phyloP scores from a whole-genome alignment of 2,113 vertebrate species.

The Mormoops blainvillei region DNA sequence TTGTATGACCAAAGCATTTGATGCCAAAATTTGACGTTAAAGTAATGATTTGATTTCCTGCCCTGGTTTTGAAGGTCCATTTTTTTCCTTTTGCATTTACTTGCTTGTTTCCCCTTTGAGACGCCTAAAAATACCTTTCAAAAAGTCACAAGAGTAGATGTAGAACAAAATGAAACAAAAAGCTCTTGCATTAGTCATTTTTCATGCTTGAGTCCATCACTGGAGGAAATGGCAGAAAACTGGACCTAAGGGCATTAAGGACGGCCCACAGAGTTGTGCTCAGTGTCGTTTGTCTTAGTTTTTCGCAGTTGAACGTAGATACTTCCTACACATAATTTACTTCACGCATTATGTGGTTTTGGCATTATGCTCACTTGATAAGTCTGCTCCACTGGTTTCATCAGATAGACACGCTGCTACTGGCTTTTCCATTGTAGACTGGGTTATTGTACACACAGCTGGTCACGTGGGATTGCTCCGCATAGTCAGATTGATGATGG shows the following conservation, averaged over 20 bases:
- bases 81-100: constrained; percentile 67
- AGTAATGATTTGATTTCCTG: constrained; percentile 83
- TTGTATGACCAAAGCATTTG: constrained; percentile 99
- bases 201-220: constrained; percentile 67
- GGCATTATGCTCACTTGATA: constrained; percentile 69
- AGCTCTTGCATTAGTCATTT: constrained; percentile 75
- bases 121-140: constrained; percentile 74
- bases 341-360: constrained; percentile 72
- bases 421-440: constrained; percentile 31
- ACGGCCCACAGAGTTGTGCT: constrained; percentile 70
- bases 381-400: constrained; percentile 58
- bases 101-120: constrained; percentile 77
- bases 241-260: constrained; percentile 73
- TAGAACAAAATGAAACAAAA: constrained; percentile 78
- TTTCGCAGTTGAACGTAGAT: constrained; percentile 61
- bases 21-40: constrained; percentile 95
- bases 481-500: constrained; percentile 12
- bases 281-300: constrained; percentile 68
- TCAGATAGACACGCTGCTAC: constrained; percentile 62
- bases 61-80: constrained; percentile 78
- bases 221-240: constrained; percentile 67
- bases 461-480: constrained; percentile 34
- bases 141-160: constrained; percentile 77
- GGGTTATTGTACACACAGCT: constrained; percentile 39
- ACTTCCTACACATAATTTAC: constrained; percentile 69